Evolutionary conservation across 2,888 invertebrate genomes (phyloP).

Genomic region (Julus scandinavius): DNA sequence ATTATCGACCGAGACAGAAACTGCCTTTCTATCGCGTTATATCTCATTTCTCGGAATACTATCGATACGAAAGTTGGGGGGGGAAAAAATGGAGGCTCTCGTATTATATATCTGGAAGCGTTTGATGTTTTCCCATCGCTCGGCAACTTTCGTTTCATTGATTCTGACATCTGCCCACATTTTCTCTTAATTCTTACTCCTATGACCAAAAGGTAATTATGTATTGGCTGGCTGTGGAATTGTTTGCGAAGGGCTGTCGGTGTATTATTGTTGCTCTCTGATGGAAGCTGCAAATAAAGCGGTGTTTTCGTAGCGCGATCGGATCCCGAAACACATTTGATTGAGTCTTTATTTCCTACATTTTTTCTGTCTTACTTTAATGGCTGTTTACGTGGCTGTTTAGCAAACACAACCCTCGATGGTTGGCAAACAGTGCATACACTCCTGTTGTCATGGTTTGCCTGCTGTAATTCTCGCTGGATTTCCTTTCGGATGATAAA

Average conservation of each 20-base stretch:
- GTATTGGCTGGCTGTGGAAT: neutral
- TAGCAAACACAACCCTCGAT: neutral
- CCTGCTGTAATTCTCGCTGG: no score
- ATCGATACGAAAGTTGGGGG: neutral
- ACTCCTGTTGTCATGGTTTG: neutral
- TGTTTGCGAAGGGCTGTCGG: neutral
- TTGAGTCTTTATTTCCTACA: neutral
- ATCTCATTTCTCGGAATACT: neutral
- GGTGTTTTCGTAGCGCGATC: neutral
- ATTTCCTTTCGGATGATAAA: no score
- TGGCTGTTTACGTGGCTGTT: neutral
- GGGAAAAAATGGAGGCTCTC: neutral
- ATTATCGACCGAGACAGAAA: constrained; percentile 17
- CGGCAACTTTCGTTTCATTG: neutral
- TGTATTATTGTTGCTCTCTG: neutral
- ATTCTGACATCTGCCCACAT: neutral
- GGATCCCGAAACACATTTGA: neutral
- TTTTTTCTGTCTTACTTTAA: neutral
- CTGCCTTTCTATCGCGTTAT: neutral
- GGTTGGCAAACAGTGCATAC: neutral
- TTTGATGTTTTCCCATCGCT: neutral
- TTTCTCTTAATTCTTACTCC: neutral
- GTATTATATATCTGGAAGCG: neutral
- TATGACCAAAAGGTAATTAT: neutral
- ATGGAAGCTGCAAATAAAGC: neutral